These are phyloP conservation scores for Agrypnus murinus DNA, from an alignment of 2,888 invertebrate genomes.

Conservation along the genomic window DNA sequence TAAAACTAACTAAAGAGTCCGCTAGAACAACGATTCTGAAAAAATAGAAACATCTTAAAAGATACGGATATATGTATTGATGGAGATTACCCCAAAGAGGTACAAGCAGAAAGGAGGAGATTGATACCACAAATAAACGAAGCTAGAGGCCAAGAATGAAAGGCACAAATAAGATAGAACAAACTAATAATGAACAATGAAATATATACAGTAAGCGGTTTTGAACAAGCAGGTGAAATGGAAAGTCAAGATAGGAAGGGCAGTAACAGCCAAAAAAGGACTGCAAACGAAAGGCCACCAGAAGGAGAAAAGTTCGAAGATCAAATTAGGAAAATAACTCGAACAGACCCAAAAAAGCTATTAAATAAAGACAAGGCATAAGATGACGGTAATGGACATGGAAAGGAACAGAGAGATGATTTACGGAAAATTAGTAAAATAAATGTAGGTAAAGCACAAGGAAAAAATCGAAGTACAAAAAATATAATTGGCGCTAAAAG, in stretches of 20 bases:
- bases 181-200: background rate
- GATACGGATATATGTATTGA: background rate
- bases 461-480: background rate
- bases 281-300: too few species aligned
- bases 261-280: background rate
- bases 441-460: background rate
- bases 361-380: background rate
- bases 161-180: too few species aligned
- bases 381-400: background rate
- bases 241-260: slow-evolving; percentile 5
- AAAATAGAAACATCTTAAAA: background rate
- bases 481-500: background rate
- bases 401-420: background rate
- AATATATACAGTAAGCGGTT: background rate
- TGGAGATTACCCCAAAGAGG: too few species aligned
- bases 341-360: background rate
- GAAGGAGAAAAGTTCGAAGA: background rate
- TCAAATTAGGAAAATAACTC: too few species aligned
- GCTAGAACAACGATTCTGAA: background rate
- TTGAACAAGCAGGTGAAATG: background rate
- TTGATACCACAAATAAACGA: background rate
- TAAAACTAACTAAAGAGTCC: background rate
- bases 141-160: background rate
- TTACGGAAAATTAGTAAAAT: background rate
- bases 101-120: background rate